phyloP scores from a whole-genome alignment of 2,797 vertebrate genomes.

The Numenius phaeopus region DNA sequence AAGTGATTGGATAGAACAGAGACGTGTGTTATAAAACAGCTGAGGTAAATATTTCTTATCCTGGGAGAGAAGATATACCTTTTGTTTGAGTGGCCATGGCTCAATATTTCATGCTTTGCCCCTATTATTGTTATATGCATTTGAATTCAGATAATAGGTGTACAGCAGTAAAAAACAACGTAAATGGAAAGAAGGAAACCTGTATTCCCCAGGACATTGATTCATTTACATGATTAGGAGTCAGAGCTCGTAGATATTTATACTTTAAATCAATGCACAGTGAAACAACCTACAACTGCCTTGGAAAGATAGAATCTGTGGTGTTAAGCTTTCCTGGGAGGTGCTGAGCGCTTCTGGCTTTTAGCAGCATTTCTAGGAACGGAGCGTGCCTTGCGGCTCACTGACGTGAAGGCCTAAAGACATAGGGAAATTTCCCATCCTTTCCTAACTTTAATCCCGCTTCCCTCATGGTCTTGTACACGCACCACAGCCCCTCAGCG shows the following conservation, averaged over 20 bases:
- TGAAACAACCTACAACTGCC: not conserved
- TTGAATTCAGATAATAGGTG: not conserved
- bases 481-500: fast-evolving
- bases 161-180: fast-evolving
- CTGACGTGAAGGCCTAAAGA: not conserved
- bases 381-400: fast-evolving
- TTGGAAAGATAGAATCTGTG: not conserved
- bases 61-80: not conserved
- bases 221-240: not conserved
- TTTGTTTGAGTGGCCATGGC: not conserved
- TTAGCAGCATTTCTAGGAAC: not conserved
- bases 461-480: fast-evolving
- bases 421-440: not conserved
- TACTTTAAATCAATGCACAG: not conserved
- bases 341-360: not conserved
- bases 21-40: not conserved
- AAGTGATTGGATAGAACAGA: not conserved
- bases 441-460: not conserved
- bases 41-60: not conserved
- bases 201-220: not conserved
- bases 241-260: not conserved
- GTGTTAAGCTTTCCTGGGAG: not conserved
- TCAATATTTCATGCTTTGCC: not conserved
- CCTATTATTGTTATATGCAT: not conserved
- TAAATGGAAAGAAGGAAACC: not conserved